phyloP scores from a whole-genome alignment of 1,140 invertebrate genomes.

The Micrasema longulum region DNA sequence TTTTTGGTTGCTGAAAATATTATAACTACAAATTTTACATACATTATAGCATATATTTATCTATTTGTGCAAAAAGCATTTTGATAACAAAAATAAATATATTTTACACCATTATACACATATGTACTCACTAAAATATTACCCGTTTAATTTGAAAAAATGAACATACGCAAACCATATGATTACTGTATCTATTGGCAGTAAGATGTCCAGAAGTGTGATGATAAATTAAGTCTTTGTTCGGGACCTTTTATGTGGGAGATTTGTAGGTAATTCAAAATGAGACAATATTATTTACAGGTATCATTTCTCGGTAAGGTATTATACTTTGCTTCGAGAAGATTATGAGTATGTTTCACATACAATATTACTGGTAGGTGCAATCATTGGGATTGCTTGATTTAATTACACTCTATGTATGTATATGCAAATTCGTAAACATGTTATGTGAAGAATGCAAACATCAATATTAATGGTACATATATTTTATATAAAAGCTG shows the following conservation, averaged over 20 bases:
- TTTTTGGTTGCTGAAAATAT: slow-evolving; percentile 13
- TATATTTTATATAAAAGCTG: slow-evolving; percentile 39
- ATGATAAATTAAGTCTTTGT: too few species aligned
- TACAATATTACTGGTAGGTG: too few species aligned
- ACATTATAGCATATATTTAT: slow-evolving; percentile 33
- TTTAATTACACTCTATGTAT: slow-evolving; percentile 1
- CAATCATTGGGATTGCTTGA: too few species aligned
- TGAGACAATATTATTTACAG: too few species aligned
- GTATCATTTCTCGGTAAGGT: too few species aligned
- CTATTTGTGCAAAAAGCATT: slow-evolving; percentile 48
- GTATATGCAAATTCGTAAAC: slow-evolving; percentile 22
- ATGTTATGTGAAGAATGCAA: slow-evolving; percentile 24
- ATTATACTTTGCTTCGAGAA: too few species aligned
- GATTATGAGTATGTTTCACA: too few species aligned
- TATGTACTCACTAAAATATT: slow-evolving; percentile 31
- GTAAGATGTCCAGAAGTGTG: too few species aligned
- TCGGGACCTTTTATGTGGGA: too few species aligned
- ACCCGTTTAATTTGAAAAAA: slow-evolving; percentile 27
- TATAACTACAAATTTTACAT: slow-evolving; percentile 37
- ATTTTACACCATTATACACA: slow-evolving; percentile 33
- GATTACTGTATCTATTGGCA: too few species aligned
- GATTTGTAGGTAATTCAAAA: too few species aligned
- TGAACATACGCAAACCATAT: too few species aligned
- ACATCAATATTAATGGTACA: slow-evolving; percentile 18
- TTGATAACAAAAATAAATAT: slow-evolving; percentile 48